These are phyloP conservation scores for Apocrypta bakeri DNA, from an alignment of 1,140 invertebrate genomes.

Conservation along the genomic window DNA sequence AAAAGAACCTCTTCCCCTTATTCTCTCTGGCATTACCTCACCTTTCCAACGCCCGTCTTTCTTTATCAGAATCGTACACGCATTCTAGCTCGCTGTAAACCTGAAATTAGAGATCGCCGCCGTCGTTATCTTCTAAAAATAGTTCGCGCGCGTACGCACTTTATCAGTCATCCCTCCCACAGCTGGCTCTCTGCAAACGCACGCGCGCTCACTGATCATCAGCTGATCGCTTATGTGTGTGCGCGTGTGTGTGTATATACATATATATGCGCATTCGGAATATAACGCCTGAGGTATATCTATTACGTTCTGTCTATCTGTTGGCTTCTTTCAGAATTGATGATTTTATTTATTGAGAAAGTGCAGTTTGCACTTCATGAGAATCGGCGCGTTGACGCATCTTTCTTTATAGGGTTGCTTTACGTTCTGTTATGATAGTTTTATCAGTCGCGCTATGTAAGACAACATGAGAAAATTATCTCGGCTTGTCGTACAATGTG, in stretches of 20 bases:
- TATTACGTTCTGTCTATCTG: neutral
- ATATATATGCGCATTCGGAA: neutral
- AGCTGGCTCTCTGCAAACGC: neutral
- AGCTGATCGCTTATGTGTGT: neutral
- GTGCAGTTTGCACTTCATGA: neutral
- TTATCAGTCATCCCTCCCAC: constrained; percentile 2
- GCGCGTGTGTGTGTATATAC: too few relatives aligned
- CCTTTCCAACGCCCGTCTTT: neutral
- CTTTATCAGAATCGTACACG: neutral
- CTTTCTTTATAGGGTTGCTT: neutral
- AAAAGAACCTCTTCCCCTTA: neutral
- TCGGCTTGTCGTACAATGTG: too few relatives aligned
- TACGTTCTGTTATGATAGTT: too few relatives aligned
- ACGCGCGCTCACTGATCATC: neutral
- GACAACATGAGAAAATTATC: too few relatives aligned
- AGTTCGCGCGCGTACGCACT: neutral
- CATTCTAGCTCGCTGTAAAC: constrained; percentile 28
- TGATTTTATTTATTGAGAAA: neutral
- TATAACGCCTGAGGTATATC: constrained; percentile 7
- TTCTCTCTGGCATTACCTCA: neutral
- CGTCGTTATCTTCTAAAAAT: neutral
- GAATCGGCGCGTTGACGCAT: neutral
- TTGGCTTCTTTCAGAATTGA: neutral
- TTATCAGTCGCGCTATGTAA: too few relatives aligned
- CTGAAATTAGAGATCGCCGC: constrained; percentile 34